Evolutionary conservation across 2,113 vertebrate genomes (phyloP).

Genomic region (Ochotona curzoniae): DNA sequence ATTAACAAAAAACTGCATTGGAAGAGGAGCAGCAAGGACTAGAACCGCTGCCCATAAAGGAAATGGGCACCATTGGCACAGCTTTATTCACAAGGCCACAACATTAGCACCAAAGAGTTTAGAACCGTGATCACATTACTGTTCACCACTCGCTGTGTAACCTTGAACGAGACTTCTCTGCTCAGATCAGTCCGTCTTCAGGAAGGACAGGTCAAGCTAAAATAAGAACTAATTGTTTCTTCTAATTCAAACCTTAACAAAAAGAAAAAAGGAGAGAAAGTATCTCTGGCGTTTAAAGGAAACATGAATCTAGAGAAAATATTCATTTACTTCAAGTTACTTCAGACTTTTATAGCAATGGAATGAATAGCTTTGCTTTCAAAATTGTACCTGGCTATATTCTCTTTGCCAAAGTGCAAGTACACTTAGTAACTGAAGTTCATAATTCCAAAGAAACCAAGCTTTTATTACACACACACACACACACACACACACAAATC

Average conservation of each 20-base stretch:
- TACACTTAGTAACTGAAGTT: background rate
- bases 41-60: too few relatives aligned
- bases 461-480: too few relatives aligned
- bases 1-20: too few relatives aligned
- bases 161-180: background rate
- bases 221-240: background rate
- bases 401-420: background rate
- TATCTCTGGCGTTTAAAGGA: background rate
- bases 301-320: conserved; percentile 9
- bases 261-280: too few relatives aligned
- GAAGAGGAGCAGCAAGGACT: too few relatives aligned
- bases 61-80: too few relatives aligned
- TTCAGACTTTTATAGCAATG: background rate
- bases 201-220: background rate
- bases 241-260: background rate
- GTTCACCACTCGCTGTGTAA: background rate
- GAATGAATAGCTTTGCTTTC: conserved; percentile 14
- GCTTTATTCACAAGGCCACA: too few relatives aligned
- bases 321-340: background rate
- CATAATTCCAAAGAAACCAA: background rate
- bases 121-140: background rate
- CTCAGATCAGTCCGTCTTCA: background rate
- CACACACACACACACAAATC: too few relatives aligned
- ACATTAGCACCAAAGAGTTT: background rate
- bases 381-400: background rate